These are phyloP conservation scores for Rhinoraja longicauda DNA, from an alignment of 2,797 vertebrate species.

Conservation along the genomic window DNA sequence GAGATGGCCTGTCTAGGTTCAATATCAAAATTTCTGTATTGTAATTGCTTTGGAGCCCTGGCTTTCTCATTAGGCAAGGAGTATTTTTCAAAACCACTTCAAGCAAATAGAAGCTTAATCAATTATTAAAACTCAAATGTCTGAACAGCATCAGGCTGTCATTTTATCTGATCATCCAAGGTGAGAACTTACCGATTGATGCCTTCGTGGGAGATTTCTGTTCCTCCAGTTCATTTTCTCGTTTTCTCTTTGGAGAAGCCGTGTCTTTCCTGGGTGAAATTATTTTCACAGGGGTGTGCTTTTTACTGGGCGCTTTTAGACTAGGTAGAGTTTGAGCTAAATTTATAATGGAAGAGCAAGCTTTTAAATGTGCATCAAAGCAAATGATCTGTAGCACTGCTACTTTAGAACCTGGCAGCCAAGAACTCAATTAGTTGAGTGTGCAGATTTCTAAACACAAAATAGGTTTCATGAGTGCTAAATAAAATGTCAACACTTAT, in stretches of 20 bases:
- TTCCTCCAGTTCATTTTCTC: neutral
- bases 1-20: too few species aligned
- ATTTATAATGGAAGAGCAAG: neutral
- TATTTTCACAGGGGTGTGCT: neutral
- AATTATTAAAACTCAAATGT: neutral
- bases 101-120: neutral
- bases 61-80: too few species aligned
- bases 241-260: conserved; percentile 32
- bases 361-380: neutral
- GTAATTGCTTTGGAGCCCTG: neutral
- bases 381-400: neutral
- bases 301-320: neutral
- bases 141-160: too few species aligned
- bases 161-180: neutral
- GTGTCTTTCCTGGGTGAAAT: neutral
- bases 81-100: neutral
- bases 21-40: neutral
- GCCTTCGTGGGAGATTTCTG: neutral
- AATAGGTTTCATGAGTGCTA: neutral
- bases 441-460: neutral
- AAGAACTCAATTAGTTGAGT: neutral
- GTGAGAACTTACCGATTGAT: neutral
- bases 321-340: neutral
- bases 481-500: neutral
- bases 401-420: neutral